Percentiles rank a stretch among this genome's conserved stretches.
These are phyloP conservation scores for Disparrhopalites patrizii DNA, from an alignment of 2,888 invertebrate genomes.

Conservation along the genomic window DNA sequence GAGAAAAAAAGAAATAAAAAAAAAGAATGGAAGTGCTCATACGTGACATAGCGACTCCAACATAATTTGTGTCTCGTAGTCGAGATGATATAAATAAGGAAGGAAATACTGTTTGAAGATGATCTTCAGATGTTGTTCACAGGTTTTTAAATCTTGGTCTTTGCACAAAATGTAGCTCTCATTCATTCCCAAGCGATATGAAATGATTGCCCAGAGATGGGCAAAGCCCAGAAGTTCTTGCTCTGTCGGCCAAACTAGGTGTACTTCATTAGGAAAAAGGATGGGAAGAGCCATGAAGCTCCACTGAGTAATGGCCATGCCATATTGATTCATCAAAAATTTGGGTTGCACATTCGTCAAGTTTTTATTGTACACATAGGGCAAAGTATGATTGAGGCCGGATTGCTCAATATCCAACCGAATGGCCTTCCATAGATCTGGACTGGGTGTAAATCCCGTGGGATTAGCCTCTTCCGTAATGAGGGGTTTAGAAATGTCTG, in stretches of 20 bases:
- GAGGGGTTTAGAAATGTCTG: neutral
- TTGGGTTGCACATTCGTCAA: neutral
- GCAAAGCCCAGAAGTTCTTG: slow-evolving; percentile 6
- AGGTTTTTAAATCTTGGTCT: neutral
- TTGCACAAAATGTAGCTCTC: slow-evolving; percentile 14
- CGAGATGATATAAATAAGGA: slow-evolving; percentile 11
- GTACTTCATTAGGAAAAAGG: slow-evolving; percentile 1
- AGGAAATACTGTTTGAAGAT: slow-evolving; percentile 11
- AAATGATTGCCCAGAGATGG: slow-evolving; percentile 13
- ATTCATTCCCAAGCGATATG: slow-evolving; percentile 8
- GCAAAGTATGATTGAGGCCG: neutral
- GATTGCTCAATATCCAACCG: neutral
- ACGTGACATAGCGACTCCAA: slow-evolving; percentile 13
- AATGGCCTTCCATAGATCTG: neutral
- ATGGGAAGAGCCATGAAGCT: slow-evolving; percentile 15
- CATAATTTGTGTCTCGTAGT: slow-evolving; percentile 12
- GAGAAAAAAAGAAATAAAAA: neutral
- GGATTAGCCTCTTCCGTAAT: neutral
- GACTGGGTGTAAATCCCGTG: neutral
- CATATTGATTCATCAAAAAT: slow-evolving; percentile 14
- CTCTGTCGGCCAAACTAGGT: neutral
- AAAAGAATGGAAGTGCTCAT: neutral
- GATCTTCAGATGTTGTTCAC: neutral
- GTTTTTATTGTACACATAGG: neutral
- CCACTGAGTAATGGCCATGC: slow-evolving; percentile 9